phyloP scores from a whole-genome alignment of 2,888 invertebrate species.

The Apodemia hepburni region DNA sequence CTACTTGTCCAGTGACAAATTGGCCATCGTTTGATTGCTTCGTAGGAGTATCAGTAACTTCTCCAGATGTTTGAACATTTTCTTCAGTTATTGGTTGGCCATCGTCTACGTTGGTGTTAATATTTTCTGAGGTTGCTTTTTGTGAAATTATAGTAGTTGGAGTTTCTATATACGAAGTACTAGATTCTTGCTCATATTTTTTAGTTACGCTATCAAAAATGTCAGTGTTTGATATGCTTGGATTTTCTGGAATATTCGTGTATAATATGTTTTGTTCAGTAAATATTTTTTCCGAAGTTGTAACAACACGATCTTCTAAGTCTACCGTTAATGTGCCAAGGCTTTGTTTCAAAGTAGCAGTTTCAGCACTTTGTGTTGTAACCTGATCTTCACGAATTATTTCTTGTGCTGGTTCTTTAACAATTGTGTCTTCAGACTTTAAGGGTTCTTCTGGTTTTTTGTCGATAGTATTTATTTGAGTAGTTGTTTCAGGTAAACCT shows the following conservation, averaged over 20 bases:
- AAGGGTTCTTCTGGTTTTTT: neutral
- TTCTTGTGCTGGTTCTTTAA: neutral
- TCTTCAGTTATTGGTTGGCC: neutral
- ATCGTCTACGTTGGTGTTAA: neutral
- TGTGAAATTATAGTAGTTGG: neutral
- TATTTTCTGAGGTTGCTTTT: neutral
- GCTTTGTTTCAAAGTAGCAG: neutral
- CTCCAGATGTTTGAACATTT: neutral
- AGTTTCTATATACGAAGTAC: neutral
- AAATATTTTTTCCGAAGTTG: neutral
- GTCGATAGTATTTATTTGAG: neutral
- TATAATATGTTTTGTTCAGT: neutral
- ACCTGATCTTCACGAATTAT: neutral
- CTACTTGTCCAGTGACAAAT: neutral
- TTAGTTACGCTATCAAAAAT: neutral
- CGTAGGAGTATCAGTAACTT: neutral
- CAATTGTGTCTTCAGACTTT: neutral
- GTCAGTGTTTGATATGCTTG: neutral
- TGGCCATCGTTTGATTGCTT: neutral
- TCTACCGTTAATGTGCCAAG: neutral
- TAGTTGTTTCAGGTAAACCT: neutral
- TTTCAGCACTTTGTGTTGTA: neutral
- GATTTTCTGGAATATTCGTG: neutral
- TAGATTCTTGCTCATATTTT: slow-evolving; percentile 5
- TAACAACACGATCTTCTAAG: neutral